Conservation (phyloP, 2,113 vertebrate species). For the Argyrosomus japonicus region DNA sequence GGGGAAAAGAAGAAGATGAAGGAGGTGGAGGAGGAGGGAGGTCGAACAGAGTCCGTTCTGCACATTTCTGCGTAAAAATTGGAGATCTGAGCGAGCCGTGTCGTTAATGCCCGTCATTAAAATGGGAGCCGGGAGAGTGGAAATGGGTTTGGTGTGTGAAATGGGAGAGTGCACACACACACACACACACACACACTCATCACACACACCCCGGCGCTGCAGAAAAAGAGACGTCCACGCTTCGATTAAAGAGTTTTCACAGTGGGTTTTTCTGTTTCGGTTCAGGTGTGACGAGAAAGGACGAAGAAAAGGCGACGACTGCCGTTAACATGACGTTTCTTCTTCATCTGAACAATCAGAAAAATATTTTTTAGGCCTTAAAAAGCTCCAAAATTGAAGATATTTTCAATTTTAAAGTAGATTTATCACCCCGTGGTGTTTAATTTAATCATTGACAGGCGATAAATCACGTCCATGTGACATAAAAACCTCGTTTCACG, state of each 20-base stretch:
- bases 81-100: conserved; percentile 55
- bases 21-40: conserved; percentile 6
- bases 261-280: background rate
- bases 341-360: no score
- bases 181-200: conserved; percentile 3
- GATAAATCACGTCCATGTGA: background rate
- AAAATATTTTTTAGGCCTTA: no score
- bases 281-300: conserved; percentile 4
- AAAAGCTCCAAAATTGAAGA: no score
- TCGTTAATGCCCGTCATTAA: conserved; percentile 61
- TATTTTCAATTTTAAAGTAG: no score
- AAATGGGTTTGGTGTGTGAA: conserved; percentile 61
- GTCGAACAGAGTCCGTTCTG: conserved; percentile 42
- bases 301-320: background rate
- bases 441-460: no score
- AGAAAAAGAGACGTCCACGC: conserved; percentile 30
- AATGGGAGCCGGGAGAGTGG: conserved; percentile 54
- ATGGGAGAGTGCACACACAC: conserved; percentile 20
- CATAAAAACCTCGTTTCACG: background rate
- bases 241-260: conserved; percentile 53
- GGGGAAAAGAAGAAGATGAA: conserved; percentile 5
- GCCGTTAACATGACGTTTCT: no score
- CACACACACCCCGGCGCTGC: background rate
- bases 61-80: conserved; percentile 62
- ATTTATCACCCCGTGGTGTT: no score